Conservation (phyloP, 2,113 vertebrate species). For the Ahaetulla prasina region DNA sequence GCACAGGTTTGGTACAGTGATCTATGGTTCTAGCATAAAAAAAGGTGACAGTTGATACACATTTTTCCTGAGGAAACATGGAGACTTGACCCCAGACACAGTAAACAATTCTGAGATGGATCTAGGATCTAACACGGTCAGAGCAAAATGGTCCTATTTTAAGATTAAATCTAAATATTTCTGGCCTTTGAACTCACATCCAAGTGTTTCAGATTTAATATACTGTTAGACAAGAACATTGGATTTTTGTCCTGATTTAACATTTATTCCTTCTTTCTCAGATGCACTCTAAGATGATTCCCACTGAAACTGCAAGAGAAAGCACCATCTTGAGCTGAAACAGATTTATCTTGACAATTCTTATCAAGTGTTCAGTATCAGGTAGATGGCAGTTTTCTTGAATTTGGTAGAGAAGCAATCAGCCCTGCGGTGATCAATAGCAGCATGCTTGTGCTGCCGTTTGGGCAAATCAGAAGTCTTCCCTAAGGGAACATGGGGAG, state of each 20-base stretch:
- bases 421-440: constrained; percentile 34
- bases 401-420: constrained; percentile 24
- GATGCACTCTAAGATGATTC: not conserved
- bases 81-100: not conserved
- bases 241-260: not conserved
- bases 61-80: not conserved
- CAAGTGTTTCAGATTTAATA: not conserved
- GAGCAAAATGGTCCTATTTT: not conserved
- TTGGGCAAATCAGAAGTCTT: constrained; percentile 37
- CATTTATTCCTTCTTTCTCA: not conserved
- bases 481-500: constrained; percentile 13
- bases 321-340: constrained; percentile 27
- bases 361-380: not conserved
- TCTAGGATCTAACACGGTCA: not conserved
- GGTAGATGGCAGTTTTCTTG: constrained; percentile 13
- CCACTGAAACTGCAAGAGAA: not conserved
- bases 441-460: constrained; percentile 30
- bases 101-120: not conserved
- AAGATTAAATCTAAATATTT: not conserved
- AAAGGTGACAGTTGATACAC: not conserved
- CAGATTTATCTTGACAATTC: constrained; percentile 8
- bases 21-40: not conserved
- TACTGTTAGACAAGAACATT: not conserved
- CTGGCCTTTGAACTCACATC: not conserved
- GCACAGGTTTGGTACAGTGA: not conserved